phyloP scores from a whole-genome alignment of 2,888 invertebrate species.

The Andricus curvator region DNA sequence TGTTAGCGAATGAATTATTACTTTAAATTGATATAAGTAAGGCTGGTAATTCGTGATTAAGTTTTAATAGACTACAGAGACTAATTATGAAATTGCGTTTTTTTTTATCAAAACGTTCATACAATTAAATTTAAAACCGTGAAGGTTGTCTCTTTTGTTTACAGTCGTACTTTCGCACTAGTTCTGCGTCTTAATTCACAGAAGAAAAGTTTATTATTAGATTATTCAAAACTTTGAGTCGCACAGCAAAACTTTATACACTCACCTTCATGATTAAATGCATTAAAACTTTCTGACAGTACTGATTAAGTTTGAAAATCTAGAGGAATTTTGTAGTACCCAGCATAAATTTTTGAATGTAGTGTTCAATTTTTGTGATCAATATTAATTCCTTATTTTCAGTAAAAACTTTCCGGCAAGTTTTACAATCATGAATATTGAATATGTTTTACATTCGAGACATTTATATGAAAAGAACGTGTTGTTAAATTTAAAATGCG shows the following conservation, averaged over 20 bases:
- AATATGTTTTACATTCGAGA: background rate
- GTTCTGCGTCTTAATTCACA: conserved; percentile 4
- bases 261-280: background rate
- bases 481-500: no score
- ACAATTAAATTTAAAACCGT: background rate
- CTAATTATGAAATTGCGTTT: background rate
- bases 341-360: background rate
- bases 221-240: conserved; percentile 26
- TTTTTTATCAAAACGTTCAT: background rate
- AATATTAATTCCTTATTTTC: background rate
- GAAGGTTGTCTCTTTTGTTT: background rate
- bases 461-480: no score
- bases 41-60: background rate
- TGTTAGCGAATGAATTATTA: no score
- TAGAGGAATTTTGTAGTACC: conserved; percentile 16
- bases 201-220: conserved; percentile 14
- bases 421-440: background rate
- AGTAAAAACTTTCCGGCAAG: background rate
- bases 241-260: background rate
- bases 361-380: background rate
- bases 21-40: background rate
- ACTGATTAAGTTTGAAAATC: background rate
- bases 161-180: conserved; percentile 7
- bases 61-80: background rate
- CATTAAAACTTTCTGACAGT: conserved; percentile 1